phyloP scores from a whole-genome alignment of 2,113 vertebrate genomes.

The Antigone vipio region DNA sequence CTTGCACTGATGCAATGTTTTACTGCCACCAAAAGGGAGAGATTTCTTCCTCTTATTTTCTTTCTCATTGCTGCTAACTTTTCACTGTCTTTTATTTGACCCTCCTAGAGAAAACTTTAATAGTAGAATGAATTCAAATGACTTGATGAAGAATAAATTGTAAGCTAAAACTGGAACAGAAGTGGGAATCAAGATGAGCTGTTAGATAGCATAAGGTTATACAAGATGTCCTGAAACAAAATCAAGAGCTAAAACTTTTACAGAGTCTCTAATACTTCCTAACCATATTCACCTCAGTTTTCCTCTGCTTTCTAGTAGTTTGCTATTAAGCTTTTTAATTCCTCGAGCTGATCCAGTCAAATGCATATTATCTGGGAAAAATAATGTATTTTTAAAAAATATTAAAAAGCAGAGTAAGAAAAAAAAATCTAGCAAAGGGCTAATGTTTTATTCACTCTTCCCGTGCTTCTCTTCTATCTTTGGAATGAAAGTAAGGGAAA shows the following conservation, averaged over 20 bases:
- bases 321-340: not conserved
- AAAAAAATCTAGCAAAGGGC: not conserved
- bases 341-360: not conserved
- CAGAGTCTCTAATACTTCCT: not conserved
- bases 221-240: not conserved
- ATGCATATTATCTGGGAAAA: not conserved
- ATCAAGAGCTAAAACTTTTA: not conserved
- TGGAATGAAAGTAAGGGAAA: not conserved
- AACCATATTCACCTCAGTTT: not conserved
- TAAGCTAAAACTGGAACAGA: not conserved
- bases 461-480: not conserved
- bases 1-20: not conserved
- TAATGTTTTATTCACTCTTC: not conserved
- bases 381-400: not conserved
- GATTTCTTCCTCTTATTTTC: not conserved
- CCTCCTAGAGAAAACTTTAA: not conserved
- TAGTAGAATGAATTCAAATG: not conserved
- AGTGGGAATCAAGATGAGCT: not conserved
- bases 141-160: not conserved
- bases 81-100: not conserved
- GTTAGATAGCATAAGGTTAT: not conserved
- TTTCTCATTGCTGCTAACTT: not conserved
- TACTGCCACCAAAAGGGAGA: not conserved
- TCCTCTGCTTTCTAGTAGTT: not conserved
- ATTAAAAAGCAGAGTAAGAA: not conserved